phyloP scores from a whole-genome alignment of 2,888 invertebrate genomes.

The Tetrapedia diversipes region DNA sequence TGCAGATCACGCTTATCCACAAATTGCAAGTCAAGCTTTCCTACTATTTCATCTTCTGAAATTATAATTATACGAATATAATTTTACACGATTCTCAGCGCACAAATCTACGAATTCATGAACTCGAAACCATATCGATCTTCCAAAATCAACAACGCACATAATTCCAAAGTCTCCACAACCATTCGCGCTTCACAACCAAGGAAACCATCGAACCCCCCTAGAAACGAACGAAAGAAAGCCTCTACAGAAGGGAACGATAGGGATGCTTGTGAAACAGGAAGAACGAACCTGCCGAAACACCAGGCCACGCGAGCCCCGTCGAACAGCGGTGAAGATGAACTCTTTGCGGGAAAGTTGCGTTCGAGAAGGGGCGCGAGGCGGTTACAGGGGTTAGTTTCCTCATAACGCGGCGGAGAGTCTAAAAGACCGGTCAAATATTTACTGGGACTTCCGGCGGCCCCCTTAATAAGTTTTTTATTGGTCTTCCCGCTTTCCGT shows the following conservation, averaged over 20 bases:
- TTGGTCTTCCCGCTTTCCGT: slow-evolving; percentile 75
- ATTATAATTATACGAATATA: too few relatives aligned
- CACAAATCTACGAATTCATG: too few relatives aligned
- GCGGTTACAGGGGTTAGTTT: slow-evolving; percentile 58
- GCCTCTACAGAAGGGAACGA: not conserved
- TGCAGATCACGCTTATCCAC: too few relatives aligned
- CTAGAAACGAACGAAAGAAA: not conserved
- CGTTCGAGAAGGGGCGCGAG: not conserved
- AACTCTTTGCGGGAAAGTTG: slow-evolving; percentile 7
- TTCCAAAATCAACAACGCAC: too few relatives aligned
- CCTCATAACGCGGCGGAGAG: slow-evolving; percentile 72
- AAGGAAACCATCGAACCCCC: not conserved
- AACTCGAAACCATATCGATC: too few relatives aligned
- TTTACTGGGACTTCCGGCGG: slow-evolving; percentile 74
- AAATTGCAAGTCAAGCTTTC: too few relatives aligned
- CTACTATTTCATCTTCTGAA: too few relatives aligned
- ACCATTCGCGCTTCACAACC: too few relatives aligned
- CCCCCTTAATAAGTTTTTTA: slow-evolving; percentile 78
- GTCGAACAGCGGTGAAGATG: not conserved
- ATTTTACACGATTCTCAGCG: too few relatives aligned
- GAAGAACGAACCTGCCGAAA: slow-evolving; percentile 1
- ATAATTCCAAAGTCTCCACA: not conserved
- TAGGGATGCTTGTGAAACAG: not conserved
- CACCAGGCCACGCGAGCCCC: too few relatives aligned
- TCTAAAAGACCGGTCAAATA: slow-evolving; percentile 78